phyloP scores from a whole-genome alignment of 37 sponge, comb jelly and placozoan genomes.

The Halichondria panicea region DNA sequence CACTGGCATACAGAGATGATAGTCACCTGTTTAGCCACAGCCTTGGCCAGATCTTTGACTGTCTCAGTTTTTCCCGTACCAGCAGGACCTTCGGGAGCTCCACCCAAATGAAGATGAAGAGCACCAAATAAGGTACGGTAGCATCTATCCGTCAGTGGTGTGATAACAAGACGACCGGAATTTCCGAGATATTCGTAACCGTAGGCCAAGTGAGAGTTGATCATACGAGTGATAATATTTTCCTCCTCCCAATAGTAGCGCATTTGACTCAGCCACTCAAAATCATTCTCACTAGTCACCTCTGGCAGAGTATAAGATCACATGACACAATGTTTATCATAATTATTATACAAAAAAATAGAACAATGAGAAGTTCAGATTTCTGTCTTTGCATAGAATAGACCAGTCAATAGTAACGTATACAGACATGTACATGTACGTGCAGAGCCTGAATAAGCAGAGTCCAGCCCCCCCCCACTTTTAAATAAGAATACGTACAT shows the following conservation, averaged over 20 bases:
- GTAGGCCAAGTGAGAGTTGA: slow-evolving; percentile 94
- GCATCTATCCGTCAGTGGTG: slow-evolving; percentile 97
- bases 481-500: too few relatives aligned
- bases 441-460: too few relatives aligned
- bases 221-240: slow-evolving; percentile 95
- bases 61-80: slow-evolving; percentile 99
- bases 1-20: too few relatives aligned
- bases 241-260: slow-evolving; percentile 99
- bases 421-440: too few relatives aligned
- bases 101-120: slow-evolving; percentile 96
- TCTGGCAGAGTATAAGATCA: slow-evolving; percentile 34
- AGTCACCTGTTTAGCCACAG: slow-evolving; percentile 97
- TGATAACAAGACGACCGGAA: slow-evolving; percentile 94
- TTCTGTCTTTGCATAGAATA: neutral
- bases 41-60: slow-evolving; percentile 99
- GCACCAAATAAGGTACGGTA: slow-evolving; percentile 99
- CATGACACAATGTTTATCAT: too few relatives aligned
- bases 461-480: too few relatives aligned
- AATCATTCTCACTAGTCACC: slow-evolving; percentile 91
- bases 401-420: neutral
- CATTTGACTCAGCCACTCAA: slow-evolving; percentile 98
- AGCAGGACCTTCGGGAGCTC: slow-evolving; percentile 99
- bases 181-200: slow-evolving; percentile 99
- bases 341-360: neutral
- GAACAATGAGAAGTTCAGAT: neutral